Base-by-base conservation (phyloP, 2,797 vertebrate species). In the Xenentodon cancila region DNA sequence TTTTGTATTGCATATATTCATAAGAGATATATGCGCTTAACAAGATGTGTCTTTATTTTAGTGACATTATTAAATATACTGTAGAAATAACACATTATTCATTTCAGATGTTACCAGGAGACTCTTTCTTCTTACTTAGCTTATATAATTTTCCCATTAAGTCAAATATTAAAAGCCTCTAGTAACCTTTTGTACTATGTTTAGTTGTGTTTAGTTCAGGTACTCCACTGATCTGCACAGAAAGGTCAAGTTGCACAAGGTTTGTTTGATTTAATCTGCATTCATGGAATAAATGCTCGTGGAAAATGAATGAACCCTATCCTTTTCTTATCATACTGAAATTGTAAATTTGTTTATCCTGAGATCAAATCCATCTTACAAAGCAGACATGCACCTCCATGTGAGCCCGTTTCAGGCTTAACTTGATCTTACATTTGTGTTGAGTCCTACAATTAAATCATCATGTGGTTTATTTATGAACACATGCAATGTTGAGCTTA, bases 251-350 rank as follows among this genome's bases (percentile, higher is more conserved):
- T 84, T 79, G 68, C 71, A 64, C 46, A 74, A 75, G 71, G 34
- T 45, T 51, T 73, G 64, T 72, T 77, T 72, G 67, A 76, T 77
- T 79, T 56, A 73, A 84, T 88, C 73, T 66, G 59, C 75, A 72
- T 85, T 85, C 72, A 82, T 66, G 72, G 75, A 88, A 84, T 71
- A 76, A 79, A 81, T 63, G 67, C 85, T 87, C 72, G 59, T 69
- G 67, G 75, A 80, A 85, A 71, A 3, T 67, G 55, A 79, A 73
- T 78, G 68, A 81, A 80, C 56, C 64, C 58, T 67, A n/a, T 37
- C 69, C 55, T 40, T 62, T 75, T 74, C 67, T 59, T 19, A 18
- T 62, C 54, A 51, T 34, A 27, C 61, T 53, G 42, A 64, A 70
- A 76, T 61, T 67, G 58, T 81, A 81, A 84, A 73, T 86, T 75